Evolutionary conservation across 2,888 invertebrate species (phyloP), one percentile per base, ranked within the genome.

Genomic region (Noctuana brunneofusca): DNA sequence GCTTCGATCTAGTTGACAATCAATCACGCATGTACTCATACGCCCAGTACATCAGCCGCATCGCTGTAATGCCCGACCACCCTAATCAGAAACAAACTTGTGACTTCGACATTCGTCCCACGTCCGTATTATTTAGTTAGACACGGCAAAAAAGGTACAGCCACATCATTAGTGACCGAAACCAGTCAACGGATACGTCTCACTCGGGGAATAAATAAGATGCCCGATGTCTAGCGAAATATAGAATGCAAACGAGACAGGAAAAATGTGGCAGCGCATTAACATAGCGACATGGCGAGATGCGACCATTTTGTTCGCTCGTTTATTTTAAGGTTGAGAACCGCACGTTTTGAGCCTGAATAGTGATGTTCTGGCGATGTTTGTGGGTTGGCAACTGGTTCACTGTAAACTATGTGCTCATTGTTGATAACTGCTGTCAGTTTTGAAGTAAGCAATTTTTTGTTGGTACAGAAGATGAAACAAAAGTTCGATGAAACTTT

Each of bases 151-250:
- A 89, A 89, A 84, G 86, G 83, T 71, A 46, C 72, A 65, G 68
- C 69, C 78, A 80, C 81, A 84, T 89, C 89, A 89, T 89, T 89
- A 90, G 87, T 71, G 84, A 76, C 80, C 81, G 69, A 82, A 83
- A 79, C 81, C 79, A 69, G 72, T 71, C 73, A 86, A 87, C 84
- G 83, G 84, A 80, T 83, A 89, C 82, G 77, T 82, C 83, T 91
- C 84, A 87, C 81, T 91, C 89, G 81, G 73, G 71, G 78, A 73
- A 89, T 86, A 86, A 87, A 88, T 81, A 86, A 86, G 87, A 87
- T 81, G 83, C 78, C 72, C 59, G 76, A 46, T 69, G 67, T 70
- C 77, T 76, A 78, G 80, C 83, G 81, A 87, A 86, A 86, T 86
- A 87, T 87, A 62, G 62, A 62, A 89, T 89, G 87, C 86, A 85